These are phyloP conservation scores for Amblyteles armatorius DNA, from an alignment of 2,888 invertebrate genomes.

Conservation along the genomic window DNA sequence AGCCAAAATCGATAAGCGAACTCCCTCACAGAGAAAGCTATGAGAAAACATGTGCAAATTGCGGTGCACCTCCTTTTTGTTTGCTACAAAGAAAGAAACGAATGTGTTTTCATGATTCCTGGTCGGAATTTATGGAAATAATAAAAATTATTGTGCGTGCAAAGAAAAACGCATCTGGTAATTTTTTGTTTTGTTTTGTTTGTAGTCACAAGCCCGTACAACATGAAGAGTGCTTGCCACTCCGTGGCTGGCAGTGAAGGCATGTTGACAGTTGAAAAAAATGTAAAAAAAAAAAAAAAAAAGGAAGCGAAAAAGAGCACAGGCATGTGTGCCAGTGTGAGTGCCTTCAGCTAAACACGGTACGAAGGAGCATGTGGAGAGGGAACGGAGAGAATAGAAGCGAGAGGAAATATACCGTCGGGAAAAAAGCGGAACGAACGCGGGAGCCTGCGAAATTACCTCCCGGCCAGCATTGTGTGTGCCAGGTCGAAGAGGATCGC, in stretches of 20 bases:
- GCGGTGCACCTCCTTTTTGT: not conserved
- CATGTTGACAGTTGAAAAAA: constrained; percentile 26
- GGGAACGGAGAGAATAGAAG: constrained; percentile 44
- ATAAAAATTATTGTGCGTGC: not conserved
- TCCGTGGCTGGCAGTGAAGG: constrained; percentile 19
- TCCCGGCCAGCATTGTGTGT: constrained; percentile 74
- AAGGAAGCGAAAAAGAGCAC: constrained; percentile 34
- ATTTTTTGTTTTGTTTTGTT: constrained; percentile 3
- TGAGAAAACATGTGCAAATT: not conserved
- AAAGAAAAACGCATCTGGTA: not conserved
- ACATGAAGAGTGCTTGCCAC: constrained; percentile 26
- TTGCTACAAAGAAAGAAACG: not conserved
- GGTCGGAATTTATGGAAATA: not conserved
- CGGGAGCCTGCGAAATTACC: constrained; percentile 75
- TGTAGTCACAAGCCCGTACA: not conserved
- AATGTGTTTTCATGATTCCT: not conserved
- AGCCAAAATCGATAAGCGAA: too few relatives aligned
- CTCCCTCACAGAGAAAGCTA: too few relatives aligned
- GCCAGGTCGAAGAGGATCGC: constrained; percentile 71
- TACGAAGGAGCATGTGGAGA: constrained; percentile 35
- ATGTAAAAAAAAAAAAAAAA: constrained; percentile 29
- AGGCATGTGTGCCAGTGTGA: constrained; percentile 18
- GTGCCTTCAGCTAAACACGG: constrained; percentile 24
- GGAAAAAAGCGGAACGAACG: constrained; percentile 58
- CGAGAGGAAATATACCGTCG: constrained; percentile 36